Percentiles rank a stretch among this genome's conserved stretches.
These are phyloP conservation scores for Aurelia sp. DNA, from an alignment of 30 jellyfish, hydroid and myxozoan genomes.

Conservation along the genomic window DNA sequence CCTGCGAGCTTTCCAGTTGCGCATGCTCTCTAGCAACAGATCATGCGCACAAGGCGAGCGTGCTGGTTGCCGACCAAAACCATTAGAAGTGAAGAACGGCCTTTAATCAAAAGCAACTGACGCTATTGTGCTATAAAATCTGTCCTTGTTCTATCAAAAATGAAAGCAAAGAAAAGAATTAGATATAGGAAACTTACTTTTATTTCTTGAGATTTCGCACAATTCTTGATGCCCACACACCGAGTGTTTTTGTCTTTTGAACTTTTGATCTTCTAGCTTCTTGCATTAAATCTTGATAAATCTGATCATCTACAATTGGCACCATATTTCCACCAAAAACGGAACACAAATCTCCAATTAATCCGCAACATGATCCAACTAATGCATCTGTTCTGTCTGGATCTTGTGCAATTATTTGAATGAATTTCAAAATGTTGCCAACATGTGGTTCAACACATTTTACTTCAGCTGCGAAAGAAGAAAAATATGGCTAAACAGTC, in stretches of 20 bases:
- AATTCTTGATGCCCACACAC: constrained; percentile 97
- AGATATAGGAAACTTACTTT: constrained; percentile 2
- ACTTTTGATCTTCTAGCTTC: constrained; percentile 97
- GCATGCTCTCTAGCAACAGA: too few relatives aligned
- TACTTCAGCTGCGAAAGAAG: constrained; percentile 82
- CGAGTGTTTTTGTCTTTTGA: constrained; percentile 89
- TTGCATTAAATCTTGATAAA: constrained; percentile 87
- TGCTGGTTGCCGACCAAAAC: too few relatives aligned
- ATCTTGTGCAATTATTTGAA: constrained; percentile 86
- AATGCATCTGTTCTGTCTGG: constrained; percentile 95
- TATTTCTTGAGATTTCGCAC: constrained; percentile 86
- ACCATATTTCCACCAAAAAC: constrained; percentile 86
- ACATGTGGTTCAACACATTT: constrained; percentile 80
- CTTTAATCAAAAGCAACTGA: too few relatives aligned
- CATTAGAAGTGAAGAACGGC: too few relatives aligned
- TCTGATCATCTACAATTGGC: constrained; percentile 77
- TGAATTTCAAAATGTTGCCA: constrained; percentile 76
- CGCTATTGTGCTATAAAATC: too few relatives aligned
- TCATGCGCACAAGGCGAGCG: too few relatives aligned
- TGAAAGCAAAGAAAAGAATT: too few relatives aligned
- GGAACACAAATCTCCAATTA: constrained; percentile 95
- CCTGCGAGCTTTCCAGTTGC: too few relatives aligned
- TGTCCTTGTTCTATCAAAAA: too few relatives aligned
- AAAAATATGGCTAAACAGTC: too few relatives aligned
- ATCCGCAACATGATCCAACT: constrained; percentile 96